Evolutionary conservation across 2,113 vertebrate genomes (phyloP).

Genomic region (Sinocyclocheilus anshuiensis): DNA sequence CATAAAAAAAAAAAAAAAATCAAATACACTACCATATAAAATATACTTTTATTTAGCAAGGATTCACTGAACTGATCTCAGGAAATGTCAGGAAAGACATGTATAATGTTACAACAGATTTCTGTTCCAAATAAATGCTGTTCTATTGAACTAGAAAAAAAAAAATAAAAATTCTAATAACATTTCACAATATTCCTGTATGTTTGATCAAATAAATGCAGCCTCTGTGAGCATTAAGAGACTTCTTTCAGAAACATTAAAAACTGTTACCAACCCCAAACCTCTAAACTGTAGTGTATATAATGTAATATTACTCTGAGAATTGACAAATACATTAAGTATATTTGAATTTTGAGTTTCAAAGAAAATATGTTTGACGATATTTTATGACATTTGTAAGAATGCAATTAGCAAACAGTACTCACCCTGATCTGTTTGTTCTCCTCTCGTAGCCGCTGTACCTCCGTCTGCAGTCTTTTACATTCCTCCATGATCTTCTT

Average conservation of each 20-base stretch:
- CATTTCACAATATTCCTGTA: background rate
- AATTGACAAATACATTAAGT: background rate
- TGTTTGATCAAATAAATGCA: background rate
- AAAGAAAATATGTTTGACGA: background rate
- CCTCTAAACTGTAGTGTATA: background rate
- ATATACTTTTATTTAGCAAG: too few relatives aligned
- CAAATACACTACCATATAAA: too few relatives aligned
- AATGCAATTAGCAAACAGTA: background rate
- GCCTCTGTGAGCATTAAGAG: background rate
- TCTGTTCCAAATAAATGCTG: too few relatives aligned
- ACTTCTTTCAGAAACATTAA: background rate
- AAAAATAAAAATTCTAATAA: background rate
- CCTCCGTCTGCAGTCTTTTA: conserved; percentile 92
- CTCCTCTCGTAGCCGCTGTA: conserved; percentile 97
- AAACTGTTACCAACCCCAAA: background rate
- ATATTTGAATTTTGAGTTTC: background rate
- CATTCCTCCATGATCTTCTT: conserved; percentile 97
- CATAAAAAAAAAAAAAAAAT: background rate
- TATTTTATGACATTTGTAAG: background rate
- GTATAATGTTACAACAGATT: too few relatives aligned
- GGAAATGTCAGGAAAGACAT: too few relatives aligned
- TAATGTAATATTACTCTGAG: background rate
- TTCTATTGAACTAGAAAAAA: too few relatives aligned
- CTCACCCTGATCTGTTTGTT: conserved; percentile 94
- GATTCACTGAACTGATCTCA: too few relatives aligned